Conservation (phyloP, 2,113 vertebrate species). For the Eubucco bourcierii region DNA sequence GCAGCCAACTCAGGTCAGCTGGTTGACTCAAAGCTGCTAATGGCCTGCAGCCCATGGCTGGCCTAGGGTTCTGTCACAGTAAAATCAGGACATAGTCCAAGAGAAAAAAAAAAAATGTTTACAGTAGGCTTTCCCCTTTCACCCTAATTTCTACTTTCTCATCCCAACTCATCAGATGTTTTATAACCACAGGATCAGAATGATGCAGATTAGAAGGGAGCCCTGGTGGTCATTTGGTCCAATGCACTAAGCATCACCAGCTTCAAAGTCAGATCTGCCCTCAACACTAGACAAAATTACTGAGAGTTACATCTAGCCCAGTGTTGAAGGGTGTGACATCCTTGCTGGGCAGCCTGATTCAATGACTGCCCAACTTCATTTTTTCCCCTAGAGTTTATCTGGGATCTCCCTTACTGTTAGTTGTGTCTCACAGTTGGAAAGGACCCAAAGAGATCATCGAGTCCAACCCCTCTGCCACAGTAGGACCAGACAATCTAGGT, state of each 20-base stretch:
- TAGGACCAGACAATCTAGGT: no score
- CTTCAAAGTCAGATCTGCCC: not conserved
- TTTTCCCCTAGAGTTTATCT: not conserved
- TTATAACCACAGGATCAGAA: not conserved
- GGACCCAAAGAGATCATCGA: no score
- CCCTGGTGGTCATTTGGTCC: conserved; percentile 20
- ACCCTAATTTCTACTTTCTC: not conserved
- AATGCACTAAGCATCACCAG: not conserved
- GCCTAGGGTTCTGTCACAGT: no score
- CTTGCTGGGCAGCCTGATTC: not conserved
- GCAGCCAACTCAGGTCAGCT: no score
- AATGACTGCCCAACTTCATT: not conserved
- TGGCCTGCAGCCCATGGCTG: no score
- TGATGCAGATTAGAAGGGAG: conserved; percentile 20
- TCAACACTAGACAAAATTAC: not conserved
- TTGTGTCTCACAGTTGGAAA: not conserved
- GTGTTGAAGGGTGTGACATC: not conserved
- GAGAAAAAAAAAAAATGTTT: not conserved
- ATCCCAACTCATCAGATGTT: not conserved
- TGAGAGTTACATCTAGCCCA: not conserved
- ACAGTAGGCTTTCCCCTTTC: not conserved
- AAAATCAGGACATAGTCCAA: not conserved
- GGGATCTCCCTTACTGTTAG: not conserved
- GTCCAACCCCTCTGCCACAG: no score
- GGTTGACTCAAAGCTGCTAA: no score